Base-by-base conservation (phyloP, 2,888 invertebrate genomes). In the Eulithis testata region DNA sequence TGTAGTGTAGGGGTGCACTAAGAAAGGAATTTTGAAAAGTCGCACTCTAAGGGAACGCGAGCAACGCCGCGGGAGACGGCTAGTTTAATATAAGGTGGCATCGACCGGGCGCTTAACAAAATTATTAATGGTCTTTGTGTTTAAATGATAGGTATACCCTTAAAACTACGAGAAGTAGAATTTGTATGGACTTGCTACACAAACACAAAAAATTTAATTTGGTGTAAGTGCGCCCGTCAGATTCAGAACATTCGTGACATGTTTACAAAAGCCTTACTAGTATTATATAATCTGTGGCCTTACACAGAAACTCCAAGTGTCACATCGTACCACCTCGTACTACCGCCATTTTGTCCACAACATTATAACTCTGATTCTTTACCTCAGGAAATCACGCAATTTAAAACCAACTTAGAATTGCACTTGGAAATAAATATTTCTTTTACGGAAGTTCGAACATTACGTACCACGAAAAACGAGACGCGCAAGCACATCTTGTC, bases 281-380 rank as follows among this genome's bases (percentile, higher is more conserved):
- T n/a, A n/a, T n/a, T n/a, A n/a, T n/a, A n/a, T n/a, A n/a, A n/a
- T n/a, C n/a, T n/a, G n/a, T n/a, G n/a, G n/a, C n/a, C n/a, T 51
- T 45, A 37, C n/a, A 51, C 50, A 55, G 45, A 54, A 60, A 58
- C 45, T 59, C 31, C 47, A 52, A 52, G 51, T 55, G 63, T 58
- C 63, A 63, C 63, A 45, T 49, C 59, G 66, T 66, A 66, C 66
- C 66, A 63, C 47, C 27, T 11, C 52, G 66, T 66, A 56, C 66
- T 21, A 66, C 63, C 63, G 3, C 36, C 59, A 66, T 66, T 63
- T 21, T 56, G 52, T 66, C 27, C 59, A 11, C 36, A 52, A 43
- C 63, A 63, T 63, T 66, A 66, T 66, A 59, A 58, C 58, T 55
- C 40, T 49, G 53, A 58, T 62, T 59, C 55, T 37, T 63, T 55